phyloP scores from a whole-genome alignment of 2,797 vertebrate species.

The Peromyscus melanophrys region DNA sequence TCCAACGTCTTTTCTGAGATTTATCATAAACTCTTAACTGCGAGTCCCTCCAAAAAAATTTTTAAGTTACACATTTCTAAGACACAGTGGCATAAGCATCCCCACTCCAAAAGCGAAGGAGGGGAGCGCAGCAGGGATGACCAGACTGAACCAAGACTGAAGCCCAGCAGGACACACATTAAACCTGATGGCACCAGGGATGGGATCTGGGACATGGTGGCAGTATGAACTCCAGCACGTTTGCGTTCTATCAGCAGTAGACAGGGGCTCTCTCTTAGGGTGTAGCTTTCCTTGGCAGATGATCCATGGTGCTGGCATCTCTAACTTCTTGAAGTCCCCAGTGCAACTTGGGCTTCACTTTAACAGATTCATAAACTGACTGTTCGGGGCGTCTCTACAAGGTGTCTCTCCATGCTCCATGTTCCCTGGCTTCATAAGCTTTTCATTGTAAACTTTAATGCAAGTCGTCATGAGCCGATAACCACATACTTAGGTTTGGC shows the following conservation, averaged over 20 bases:
- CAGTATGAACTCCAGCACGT: accelerated
- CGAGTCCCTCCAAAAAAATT: neutral
- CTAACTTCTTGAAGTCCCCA: neutral
- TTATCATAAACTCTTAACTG: neutral
- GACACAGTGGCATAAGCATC: neutral
- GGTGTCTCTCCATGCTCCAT: neutral
- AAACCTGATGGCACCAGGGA: neutral
- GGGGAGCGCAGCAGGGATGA: neutral
- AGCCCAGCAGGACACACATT: neutral
- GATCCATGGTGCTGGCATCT: neutral
- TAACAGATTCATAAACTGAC: too few relatives aligned
- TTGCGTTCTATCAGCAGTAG: neutral
- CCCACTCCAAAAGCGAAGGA: neutral
- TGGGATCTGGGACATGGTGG: neutral
- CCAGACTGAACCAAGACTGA: neutral
- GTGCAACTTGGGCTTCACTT: neutral
- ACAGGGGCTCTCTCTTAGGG: neutral
- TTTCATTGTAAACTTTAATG: neutral
- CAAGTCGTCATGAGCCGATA: too few relatives aligned
- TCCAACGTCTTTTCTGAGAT: neutral
- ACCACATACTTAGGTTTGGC: neutral
- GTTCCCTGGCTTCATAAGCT: too few relatives aligned
- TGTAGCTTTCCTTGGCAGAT: neutral
- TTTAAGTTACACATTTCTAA: neutral
- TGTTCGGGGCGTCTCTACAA: neutral